Base-by-base conservation (phyloP, 2,797 vertebrate genomes). In the Luscinia luscinia region DNA sequence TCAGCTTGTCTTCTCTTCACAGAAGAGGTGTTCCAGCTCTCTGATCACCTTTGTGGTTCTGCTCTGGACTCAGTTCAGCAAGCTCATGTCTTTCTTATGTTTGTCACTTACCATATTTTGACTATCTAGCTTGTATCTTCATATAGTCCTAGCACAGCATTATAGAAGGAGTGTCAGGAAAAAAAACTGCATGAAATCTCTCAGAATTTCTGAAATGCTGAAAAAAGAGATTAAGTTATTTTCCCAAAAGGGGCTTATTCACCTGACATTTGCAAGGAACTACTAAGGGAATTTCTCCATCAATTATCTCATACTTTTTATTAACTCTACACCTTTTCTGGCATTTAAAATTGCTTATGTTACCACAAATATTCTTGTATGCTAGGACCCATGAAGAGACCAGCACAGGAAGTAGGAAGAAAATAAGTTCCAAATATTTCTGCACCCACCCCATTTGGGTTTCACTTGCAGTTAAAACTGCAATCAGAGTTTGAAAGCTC, bases 361-460 rank as follows among this genome's bases (percentile, higher is more conserved):
- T 76, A 40, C 32, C 12, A 61, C 38, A 87, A 79, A 85, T 62
- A 49, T 11, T 63, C 16, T 45, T 46, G 11, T 72, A 27, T 36
- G 26, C 52, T 64, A 69, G 18, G 26, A 87, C 21, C 9, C 43
- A 18, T 18, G 12, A 69, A 59, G 11, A 90, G 26, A 79, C 8
- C 30, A 61, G 46, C 70, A 14, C 6, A 85, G 24, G 90, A 93
- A 78, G 8, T 20, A 57, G 30, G 27, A 93, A 88, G 30, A 69
- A 54, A 84, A 81, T 26, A 22, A 68, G 5, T 70, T 87, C 17
- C 36, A 54, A 58, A 72, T 43, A 64, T 91, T 83, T 83, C 5
- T 6, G 4, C 9, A 22, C 0, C 2, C 23, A 27, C 2, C 24
- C 7, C 5, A 18, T 16, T 14, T 55, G 19, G 4, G 24, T 43